Evolutionary conservation across 2,888 invertebrate species (phyloP), one percentile per base, ranked within the genome.

Genomic region (Nomada fabriciana): DNA sequence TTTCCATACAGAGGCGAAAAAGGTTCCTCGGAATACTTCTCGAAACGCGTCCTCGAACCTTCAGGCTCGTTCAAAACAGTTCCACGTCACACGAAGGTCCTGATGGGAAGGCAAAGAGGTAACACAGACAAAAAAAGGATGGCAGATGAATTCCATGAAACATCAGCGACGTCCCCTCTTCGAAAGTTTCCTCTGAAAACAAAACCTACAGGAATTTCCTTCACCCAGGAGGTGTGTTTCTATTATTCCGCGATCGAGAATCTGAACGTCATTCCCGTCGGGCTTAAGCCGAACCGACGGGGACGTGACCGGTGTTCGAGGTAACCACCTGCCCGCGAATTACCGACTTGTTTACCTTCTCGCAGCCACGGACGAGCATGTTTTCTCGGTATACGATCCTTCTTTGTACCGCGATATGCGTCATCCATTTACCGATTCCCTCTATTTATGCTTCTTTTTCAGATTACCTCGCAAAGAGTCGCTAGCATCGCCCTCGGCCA

Each of bases 261-360:
- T 52, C 69, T 42, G 52, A 69, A 69, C 5, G 60, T 69, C 75
- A 69, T 68, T 5, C 71, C 15, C 61, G 60, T 15, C 70, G 20
- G 13, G 59, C 11, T 29, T 53, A 63, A 10, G 15, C n/a, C 63
- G 55, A 7, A 11, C 60, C 4, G 10, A 55, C 50, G 36, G 1
- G 25, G 18, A 10, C 42, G 72, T 55, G 59, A 50, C 72, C 5
- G 10, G 7, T 11, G n/a, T 23, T 55, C 55, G 13, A 29, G 52
- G n/a, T 50, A 29, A 52, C 50, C n/a, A 2, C 1, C 43, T 57
- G 29, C 67, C 36, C 64, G 47, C 64, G 83, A 86, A 86, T 86
- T 86, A 86, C 76, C 74, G 72, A 57, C 61, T 76, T 83, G 70
- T 85, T 83, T 70, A 76, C 59, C 57, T 65, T 53, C 18, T 50